A percentile compares a stretch with the other conserved stretches of the same genome.
These are phyloP conservation scores for Florisuga fusca DNA, from an alignment of 2,797 vertebrate species.

Conservation along the genomic window DNA sequence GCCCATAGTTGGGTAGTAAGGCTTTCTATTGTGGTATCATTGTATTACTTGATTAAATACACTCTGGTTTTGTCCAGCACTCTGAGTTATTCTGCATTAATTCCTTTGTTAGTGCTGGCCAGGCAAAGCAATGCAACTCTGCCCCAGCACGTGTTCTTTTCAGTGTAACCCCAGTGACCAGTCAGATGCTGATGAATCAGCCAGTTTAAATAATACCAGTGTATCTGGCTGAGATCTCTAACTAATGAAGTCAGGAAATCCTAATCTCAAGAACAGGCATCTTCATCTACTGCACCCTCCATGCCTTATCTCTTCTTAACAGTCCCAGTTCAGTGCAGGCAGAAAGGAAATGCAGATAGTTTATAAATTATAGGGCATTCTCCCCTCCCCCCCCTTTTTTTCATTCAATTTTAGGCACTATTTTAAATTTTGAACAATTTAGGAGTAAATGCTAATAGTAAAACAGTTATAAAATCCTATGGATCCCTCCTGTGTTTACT, in stretches of 20 bases:
- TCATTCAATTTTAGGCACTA: background rate
- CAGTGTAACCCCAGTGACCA: background rate
- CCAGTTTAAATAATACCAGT: background rate
- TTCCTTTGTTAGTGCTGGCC: no score
- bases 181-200: background rate
- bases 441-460: background rate
- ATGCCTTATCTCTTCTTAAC: background rate
- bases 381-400: background rate
- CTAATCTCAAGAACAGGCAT: background rate
- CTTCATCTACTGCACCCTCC: background rate
- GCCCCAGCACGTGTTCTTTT: background rate
- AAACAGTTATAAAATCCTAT: background rate
- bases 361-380: background rate
- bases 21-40: background rate
- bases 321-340: background rate
- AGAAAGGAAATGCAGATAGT: background rate
- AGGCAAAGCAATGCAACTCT: rapidly evolving
- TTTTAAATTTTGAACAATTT: background rate
- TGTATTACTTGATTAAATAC: background rate
- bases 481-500: background rate
- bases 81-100: background rate
- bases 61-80: background rate
- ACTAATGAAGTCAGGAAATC: background rate
- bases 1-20: conserved; percentile 83
- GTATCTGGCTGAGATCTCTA: background rate